phyloP scores from a whole-genome alignment of 2,797 vertebrate genomes.

The Jordanella pulchra region DNA sequence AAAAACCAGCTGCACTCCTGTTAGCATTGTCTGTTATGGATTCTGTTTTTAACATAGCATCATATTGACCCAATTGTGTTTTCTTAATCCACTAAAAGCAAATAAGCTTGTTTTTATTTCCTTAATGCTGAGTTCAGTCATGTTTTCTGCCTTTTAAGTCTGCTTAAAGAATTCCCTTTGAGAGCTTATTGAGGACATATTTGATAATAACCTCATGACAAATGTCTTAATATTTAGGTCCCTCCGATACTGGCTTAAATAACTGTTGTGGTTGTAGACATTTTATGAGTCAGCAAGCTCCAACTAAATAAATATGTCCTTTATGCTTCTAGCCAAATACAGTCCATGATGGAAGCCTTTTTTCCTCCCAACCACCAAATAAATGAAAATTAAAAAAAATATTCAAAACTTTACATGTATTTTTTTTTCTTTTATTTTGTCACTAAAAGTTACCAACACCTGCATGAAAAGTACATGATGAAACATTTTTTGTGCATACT shows the following conservation, averaged over 20 bases:
- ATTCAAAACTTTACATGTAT: too few relatives aligned
- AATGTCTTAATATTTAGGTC: neutral
- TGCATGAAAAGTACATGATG: too few relatives aligned
- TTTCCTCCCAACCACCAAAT: too few relatives aligned
- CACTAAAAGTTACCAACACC: too few relatives aligned
- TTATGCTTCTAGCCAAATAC: constrained; percentile 14
- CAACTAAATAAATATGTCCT: constrained; percentile 36
- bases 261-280: neutral
- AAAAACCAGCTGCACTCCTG: neutral
- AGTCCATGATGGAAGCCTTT: constrained; percentile 1
- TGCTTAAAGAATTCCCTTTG: neutral
- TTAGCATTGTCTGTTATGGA: neutral
- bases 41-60: neutral
- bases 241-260: neutral
- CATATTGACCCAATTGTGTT: neutral
- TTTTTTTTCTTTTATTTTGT: too few relatives aligned
- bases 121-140: neutral
- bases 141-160: neutral
- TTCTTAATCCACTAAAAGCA: neutral
- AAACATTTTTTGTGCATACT: too few relatives aligned
- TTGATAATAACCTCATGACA: neutral
- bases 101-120: neutral
- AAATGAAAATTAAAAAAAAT: too few relatives aligned
- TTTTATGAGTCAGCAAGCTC: constrained; percentile 28
- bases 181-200: neutral